These are phyloP conservation scores for Jaculus jaculus DNA, from an alignment of 2,113 vertebrate species.

Conservation along the genomic window DNA sequence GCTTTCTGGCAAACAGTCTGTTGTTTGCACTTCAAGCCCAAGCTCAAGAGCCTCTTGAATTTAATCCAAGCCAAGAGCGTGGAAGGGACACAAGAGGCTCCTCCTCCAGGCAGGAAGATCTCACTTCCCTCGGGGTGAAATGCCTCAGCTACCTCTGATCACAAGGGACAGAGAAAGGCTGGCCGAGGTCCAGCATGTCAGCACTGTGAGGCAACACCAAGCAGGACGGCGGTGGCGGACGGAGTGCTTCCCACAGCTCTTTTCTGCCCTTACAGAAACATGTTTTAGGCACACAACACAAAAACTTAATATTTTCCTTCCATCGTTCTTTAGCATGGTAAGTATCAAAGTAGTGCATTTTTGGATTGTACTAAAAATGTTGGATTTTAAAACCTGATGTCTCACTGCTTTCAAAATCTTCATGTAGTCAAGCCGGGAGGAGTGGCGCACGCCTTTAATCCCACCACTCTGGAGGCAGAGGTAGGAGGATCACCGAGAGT, in stretches of 20 bases:
- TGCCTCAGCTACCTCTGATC: neutral
- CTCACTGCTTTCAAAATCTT: too few species aligned
- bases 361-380: neutral
- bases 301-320: neutral
- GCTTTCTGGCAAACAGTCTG: conserved; percentile 11
- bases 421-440: too few species aligned
- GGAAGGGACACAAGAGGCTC: conserved; percentile 16
- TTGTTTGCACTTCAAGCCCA: neutral
- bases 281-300: too few species aligned
- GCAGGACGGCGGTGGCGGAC: rapidly evolving
- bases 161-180: conserved; percentile 5
- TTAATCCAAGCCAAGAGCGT: conserved; percentile 11
- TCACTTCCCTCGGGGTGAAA: neutral
- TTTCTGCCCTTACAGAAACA: neutral
- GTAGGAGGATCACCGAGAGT: too few species aligned
- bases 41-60: conserved; percentile 19
- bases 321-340: neutral
- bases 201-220: neutral
- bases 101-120: neutral
- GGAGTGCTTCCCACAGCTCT: too few species aligned
- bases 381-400: neutral
- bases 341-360: neutral
- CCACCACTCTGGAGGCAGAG: too few species aligned
- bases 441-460: too few species aligned
- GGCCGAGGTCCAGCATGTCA: neutral